Percentiles rank a stretch among this genome's conserved stretches.
These are phyloP conservation scores for Platerodrilus igneus DNA, from an alignment of 2,888 invertebrate genomes.

Conservation along the genomic window DNA sequence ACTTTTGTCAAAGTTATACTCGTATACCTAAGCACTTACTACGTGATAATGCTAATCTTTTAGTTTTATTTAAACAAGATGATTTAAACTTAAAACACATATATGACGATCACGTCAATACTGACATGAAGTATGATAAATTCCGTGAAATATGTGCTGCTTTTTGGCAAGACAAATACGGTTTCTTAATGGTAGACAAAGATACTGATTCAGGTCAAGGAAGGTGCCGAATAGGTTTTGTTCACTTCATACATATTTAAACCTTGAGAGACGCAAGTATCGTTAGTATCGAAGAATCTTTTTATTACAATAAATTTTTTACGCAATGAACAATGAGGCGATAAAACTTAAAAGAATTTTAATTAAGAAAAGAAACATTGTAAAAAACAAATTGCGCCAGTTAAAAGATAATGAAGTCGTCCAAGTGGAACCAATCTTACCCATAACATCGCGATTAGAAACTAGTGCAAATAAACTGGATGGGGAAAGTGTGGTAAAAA, in stretches of 20 bases:
- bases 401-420: too few species aligned
- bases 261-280: too few species aligned
- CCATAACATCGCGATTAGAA: too few species aligned
- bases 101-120: slow-evolving; percentile 29
- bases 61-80: slow-evolving; percentile 39
- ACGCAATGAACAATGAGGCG: too few species aligned
- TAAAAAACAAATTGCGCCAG: too few species aligned
- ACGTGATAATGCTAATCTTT: slow-evolving; percentile 37
- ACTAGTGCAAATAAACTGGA: too few species aligned
- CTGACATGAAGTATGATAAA: slow-evolving; percentile 30
- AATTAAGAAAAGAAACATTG: too few species aligned
- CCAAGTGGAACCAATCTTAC: too few species aligned
- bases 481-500: too few species aligned
- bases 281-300: too few species aligned
- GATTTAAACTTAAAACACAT: slow-evolving; percentile 37
- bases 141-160: slow-evolving; percentile 34
- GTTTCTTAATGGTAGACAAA: slow-evolving; percentile 35
- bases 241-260: slow-evolving; percentile 19
- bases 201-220: slow-evolving; percentile 31
- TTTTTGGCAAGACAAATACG: slow-evolving; percentile 36
- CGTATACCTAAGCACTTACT: slow-evolving; percentile 38
- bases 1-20: slow-evolving; percentile 38
- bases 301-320: too few species aligned
- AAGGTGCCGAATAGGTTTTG: slow-evolving; percentile 36
- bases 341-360: too few species aligned